Conservation (phyloP, 2,797 vertebrate species). For the Mus spretus region DNA sequence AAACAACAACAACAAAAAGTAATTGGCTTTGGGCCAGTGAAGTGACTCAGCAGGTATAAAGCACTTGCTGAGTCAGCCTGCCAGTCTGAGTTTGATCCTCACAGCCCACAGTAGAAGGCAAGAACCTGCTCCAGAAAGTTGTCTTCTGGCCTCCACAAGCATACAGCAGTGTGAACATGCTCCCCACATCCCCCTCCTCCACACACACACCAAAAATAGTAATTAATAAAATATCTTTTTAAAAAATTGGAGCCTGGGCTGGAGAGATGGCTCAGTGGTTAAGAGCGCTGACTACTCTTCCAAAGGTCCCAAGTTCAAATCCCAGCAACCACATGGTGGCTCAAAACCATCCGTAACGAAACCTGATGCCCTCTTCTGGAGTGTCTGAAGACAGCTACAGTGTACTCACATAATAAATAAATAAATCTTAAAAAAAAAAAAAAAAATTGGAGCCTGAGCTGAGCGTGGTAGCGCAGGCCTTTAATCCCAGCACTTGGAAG, state of each 20-base stretch:
- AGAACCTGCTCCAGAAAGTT: background rate
- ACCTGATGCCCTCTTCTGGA: too few relatives aligned
- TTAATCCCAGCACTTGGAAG: too few relatives aligned
- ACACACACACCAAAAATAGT: background rate
- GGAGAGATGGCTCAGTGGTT: too few relatives aligned
- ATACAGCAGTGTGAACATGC: background rate
- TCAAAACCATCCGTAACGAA: too few relatives aligned
- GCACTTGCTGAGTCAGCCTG: background rate
- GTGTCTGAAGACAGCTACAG: too few relatives aligned
- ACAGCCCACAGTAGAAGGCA: background rate
- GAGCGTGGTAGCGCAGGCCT: too few relatives aligned
- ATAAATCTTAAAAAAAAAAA: too few relatives aligned
- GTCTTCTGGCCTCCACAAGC: background rate
- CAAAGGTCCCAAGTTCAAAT: too few relatives aligned
- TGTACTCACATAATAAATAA: too few relatives aligned
- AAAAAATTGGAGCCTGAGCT: background rate
- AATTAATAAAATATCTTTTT: background rate
- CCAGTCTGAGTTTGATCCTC: background rate
- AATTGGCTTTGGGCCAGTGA: background rate
- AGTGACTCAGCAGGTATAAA: background rate
- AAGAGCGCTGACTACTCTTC: too few relatives aligned
- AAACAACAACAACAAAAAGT: background rate
- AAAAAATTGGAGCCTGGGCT: background rate
- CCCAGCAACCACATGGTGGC: too few relatives aligned
- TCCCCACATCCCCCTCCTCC: too few relatives aligned